Conservation (phyloP, 2,888 invertebrate species). For the Dexiosoma caninum region DNA sequence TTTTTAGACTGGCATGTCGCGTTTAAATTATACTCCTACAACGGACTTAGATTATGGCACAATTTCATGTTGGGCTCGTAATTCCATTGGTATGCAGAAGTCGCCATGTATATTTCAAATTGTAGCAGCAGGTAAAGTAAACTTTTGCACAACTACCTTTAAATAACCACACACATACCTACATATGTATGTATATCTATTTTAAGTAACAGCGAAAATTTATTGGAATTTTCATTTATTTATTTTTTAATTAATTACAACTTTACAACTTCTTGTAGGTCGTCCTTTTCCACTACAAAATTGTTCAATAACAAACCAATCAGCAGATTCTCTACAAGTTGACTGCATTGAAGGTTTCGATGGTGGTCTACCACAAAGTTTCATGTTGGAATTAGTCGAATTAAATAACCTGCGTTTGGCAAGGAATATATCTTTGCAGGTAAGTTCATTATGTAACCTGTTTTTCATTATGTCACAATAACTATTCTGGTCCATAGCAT, state of each 20-base stretch:
- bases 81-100: slow-evolving; percentile 89
- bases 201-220: background rate
- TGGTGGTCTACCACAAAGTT: slow-evolving; percentile 91
- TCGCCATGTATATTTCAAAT: slow-evolving; percentile 92
- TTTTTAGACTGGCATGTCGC: slow-evolving; percentile 77
- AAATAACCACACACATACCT: background rate
- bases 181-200: no score
- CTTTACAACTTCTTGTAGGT: slow-evolving; percentile 79
- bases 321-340: slow-evolving; percentile 88
- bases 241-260: slow-evolving; percentile 54
- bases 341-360: slow-evolving; percentile 93
- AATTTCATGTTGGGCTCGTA: slow-evolving; percentile 90
- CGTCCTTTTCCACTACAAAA: slow-evolving; percentile 92
- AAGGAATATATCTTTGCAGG: slow-evolving; percentile 75
- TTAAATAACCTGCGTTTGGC: slow-evolving; percentile 81
- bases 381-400: slow-evolving; percentile 88
- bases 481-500: background rate
- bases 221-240: slow-evolving; percentile 37
- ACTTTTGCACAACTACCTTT: background rate
- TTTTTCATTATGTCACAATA: background rate
- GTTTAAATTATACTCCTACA: slow-evolving; percentile 90
- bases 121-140: slow-evolving; percentile 85
- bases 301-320: slow-evolving; percentile 93
- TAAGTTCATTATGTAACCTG: slow-evolving; percentile 67
- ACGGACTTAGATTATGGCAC: slow-evolving; percentile 94